A percentile compares a stretch with the other conserved stretches of the same genome.
These are phyloP conservation scores for Crossaster papposus DNA, from an alignment of 53 echinoderm and acorn worm genomes.

Conservation along the genomic window DNA sequence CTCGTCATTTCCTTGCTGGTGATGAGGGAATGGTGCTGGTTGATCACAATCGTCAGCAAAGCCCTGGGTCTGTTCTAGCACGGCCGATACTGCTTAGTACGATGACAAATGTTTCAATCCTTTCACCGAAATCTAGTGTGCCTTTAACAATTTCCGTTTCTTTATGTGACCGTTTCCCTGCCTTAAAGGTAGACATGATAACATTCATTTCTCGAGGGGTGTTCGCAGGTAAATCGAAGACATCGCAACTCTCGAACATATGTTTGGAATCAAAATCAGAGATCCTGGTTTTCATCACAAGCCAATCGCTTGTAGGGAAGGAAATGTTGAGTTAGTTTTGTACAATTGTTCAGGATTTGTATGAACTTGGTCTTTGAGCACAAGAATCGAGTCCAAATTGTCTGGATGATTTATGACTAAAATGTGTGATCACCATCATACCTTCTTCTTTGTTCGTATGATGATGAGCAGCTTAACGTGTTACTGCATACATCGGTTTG, in stretches of 20 bases:
- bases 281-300: background rate
- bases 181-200: background rate
- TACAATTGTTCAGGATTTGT: no score
- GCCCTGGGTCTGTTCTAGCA: background rate
- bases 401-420: no score
- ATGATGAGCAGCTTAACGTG: no score
- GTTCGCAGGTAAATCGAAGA: background rate
- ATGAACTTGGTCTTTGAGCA: no score
- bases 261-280: background rate
- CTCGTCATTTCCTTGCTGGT: conserved; percentile 30
- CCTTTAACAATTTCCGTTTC: background rate
- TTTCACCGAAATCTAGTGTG: background rate
- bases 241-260: background rate
- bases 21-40: background rate
- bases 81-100: background rate
- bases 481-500: no score
- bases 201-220: background rate
- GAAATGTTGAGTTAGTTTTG: background rate
- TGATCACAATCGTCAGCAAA: background rate
- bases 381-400: no score
- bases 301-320: background rate
- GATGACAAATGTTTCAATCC: background rate
- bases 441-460: no score
- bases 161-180: no score
- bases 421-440: no score